Evolutionary conservation across 2,797 vertebrate species (phyloP), one percentile per base, ranked within the genome.

Genomic region (Sebastes dallii): DNA sequence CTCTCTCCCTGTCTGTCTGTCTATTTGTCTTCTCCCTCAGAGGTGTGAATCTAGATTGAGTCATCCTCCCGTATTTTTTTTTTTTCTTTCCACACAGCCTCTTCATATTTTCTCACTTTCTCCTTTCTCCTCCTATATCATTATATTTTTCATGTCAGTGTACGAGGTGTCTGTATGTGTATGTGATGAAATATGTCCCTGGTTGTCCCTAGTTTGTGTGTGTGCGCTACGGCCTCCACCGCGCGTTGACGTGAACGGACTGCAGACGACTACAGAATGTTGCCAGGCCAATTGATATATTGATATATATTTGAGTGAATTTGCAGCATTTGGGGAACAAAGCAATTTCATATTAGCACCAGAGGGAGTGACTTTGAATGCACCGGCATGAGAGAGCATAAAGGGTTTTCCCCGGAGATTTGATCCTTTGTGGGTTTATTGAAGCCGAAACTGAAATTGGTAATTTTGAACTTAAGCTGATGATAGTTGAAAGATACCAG

Each of bases 1-100:
- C 74, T 75, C 42, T 59, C 71, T 67, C 61, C 60, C 25, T 54
- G 54, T 71, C 66, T 65, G 7, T 77, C 61, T 65, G 7, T 77
- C 58, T 56, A 6, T 77, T 58, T 77, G 66, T 77, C 58, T 80
- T 74, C 75, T 64, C 52, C 58, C 46, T 75, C 69, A 55, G 75
- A 80, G 58, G 75, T 82, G 80, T 81, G 71, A 83, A 68, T 78
- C 71, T 60, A 84, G 83, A 89, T 62, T 81, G 74, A 91, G 77
- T 88, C 78, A 77, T 82, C 66, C 55, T 32, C 58, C 39, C 39
- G 9, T 20, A n/a, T 20, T 52, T 50, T 60, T 16, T 7, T 52
- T 27, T 50, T 27, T 30, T n/a, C n/a, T 58, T 27, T 9, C 25
- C 32, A 58, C 39, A 25, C 36, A 27, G n/a, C 34, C 24, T 78